phyloP scores from a whole-genome alignment of 2,113 vertebrate genomes.

The Pelmatolapia mariae region DNA sequence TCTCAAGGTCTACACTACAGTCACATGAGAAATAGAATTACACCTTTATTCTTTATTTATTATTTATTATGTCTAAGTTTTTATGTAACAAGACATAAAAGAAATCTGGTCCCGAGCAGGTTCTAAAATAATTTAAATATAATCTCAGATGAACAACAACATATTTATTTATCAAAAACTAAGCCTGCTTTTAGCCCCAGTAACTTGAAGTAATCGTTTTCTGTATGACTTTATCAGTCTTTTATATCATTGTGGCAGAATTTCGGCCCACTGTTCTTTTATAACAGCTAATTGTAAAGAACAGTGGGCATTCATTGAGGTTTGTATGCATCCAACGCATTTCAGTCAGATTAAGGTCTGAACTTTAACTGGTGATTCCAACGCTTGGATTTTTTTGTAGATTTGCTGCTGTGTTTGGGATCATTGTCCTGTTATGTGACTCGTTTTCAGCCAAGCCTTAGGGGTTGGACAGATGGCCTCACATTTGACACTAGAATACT shows the following conservation, averaged over 20 bases:
- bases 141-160: background rate
- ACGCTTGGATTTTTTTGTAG: too few relatives aligned
- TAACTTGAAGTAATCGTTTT: background rate
- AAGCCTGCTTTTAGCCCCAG: accelerated
- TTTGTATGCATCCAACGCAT: too few relatives aligned
- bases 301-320: too few relatives aligned
- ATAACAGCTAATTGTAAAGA: too few relatives aligned
- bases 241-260: too few relatives aligned
- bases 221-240: too few relatives aligned
- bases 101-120: background rate
- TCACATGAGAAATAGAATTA: background rate
- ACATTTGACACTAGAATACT: background rate
- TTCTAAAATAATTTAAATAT: background rate
- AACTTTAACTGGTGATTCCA: too few relatives aligned
- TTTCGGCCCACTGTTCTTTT: too few relatives aligned
- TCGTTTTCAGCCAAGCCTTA: too few relatives aligned
- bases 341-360: too few relatives aligned
- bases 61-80: background rate
- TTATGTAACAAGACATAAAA: background rate
- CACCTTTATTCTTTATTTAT: background rate
- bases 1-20: background rate
- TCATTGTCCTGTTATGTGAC: too few relatives aligned
- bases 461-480: background rate
- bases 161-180: background rate
- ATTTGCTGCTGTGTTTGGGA: too few relatives aligned